Conservation (phyloP, 1,140 invertebrate genomes). For the Leptoteleia sp. region DNA sequence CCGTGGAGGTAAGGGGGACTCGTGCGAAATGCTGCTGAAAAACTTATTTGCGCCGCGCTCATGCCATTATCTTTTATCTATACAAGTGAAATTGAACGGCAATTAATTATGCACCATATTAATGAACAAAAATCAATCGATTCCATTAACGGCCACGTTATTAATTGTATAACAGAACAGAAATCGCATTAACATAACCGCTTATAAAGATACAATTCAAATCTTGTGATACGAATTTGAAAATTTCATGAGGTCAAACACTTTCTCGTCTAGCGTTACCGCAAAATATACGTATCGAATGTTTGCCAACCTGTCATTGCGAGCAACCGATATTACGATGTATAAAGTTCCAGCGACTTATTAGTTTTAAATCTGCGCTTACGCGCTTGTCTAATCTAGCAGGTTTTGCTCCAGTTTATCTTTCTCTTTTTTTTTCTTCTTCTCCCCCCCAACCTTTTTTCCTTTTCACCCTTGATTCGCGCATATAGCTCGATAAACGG, state of each 20-base stretch:
- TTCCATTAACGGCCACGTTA: conserved; percentile 24
- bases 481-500: conserved; percentile 31
- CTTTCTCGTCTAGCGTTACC: conserved; percentile 56
- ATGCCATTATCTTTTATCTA: too few relatives aligned
- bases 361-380: conserved; percentile 54
- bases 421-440: neutral
- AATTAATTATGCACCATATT: too few relatives aligned
- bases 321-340: conserved; percentile 43
- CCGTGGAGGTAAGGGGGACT: too few relatives aligned
- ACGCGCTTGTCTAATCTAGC: conserved; percentile 45
- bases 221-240: conserved; percentile 48
- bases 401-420: conserved; percentile 46
- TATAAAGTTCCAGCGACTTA: conserved; percentile 55
- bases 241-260: conserved; percentile 56
- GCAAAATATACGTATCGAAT: conserved; percentile 50
- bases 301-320: conserved; percentile 59
- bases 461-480: conserved; percentile 15
- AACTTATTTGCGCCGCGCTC: too few relatives aligned
- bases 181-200: conserved; percentile 37
- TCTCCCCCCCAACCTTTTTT: neutral
- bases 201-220: conserved; percentile 37
- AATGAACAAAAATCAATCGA: neutral
- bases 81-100: too few relatives aligned
- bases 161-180: conserved; percentile 40
- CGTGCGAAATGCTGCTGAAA: too few relatives aligned